Conservation (phyloP, 2,888 invertebrate species). For the Schizaphis graminum region DNA sequence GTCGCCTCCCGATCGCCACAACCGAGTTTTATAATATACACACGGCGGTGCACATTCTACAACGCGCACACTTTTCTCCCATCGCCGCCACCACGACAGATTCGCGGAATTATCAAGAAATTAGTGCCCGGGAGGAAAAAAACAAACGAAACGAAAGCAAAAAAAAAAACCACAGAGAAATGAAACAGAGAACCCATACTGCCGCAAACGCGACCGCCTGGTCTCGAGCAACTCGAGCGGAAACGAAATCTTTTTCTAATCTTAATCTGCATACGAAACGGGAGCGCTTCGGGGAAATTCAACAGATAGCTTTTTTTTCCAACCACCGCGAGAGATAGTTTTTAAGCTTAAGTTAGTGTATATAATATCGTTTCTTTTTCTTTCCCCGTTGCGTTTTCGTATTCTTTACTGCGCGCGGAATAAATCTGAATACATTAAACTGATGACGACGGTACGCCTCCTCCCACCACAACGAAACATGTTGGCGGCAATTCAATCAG, state of each 20-base stretch:
- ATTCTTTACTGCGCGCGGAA: conserved; percentile 55
- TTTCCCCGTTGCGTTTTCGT: conserved; percentile 17
- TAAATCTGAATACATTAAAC: conserved; percentile 66
- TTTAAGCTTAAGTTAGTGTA: conserved; percentile 60
- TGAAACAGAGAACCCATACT: conserved; percentile 1
- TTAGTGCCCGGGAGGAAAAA: conserved; percentile 41
- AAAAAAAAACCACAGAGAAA: conserved; percentile 34
- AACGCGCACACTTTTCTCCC: background rate
- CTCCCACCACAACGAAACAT: conserved; percentile 23
- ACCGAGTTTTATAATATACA: conserved; percentile 16
- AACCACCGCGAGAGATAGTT: conserved; percentile 50
- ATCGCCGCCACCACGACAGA: conserved; percentile 24
- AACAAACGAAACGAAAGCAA: background rate
- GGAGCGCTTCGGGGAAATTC: conserved; percentile 59
- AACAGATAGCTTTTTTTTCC: conserved; percentile 63
- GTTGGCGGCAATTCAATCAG: conserved; percentile 59
- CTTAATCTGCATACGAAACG: conserved; percentile 66
- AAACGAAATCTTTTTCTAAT: conserved; percentile 65
- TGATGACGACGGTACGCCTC: conserved; percentile 30
- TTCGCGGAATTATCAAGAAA: conserved; percentile 63
- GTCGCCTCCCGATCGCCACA: too few relatives aligned
- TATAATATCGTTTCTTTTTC: conserved; percentile 30
- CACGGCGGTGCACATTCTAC: background rate
- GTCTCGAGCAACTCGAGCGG: conserved; percentile 58
- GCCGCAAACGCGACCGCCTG: conserved; percentile 44